Percentiles rank a stretch among this genome's conserved stretches.
phyloP scores from a whole-genome alignment of 2,888 invertebrate genomes.

The Digitonthophagus gazella region DNA sequence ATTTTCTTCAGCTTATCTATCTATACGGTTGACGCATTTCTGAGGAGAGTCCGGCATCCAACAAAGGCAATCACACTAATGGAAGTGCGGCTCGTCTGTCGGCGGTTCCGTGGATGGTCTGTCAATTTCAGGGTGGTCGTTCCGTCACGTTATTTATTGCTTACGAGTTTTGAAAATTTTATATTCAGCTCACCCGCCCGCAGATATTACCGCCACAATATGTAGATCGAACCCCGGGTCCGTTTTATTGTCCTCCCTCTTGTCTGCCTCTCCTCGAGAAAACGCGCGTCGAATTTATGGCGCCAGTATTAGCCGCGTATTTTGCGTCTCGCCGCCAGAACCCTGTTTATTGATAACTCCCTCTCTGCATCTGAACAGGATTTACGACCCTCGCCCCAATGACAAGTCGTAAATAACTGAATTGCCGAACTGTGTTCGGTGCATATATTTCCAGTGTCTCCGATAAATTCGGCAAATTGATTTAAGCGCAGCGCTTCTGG shows the following conservation, averaged over 20 bases:
- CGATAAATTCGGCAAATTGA: not conserved
- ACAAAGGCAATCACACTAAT: not conserved
- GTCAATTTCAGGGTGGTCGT: not conserved
- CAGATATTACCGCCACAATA: not conserved
- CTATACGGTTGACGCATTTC: not conserved
- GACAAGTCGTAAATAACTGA: not conserved
- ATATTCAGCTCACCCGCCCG: not conserved
- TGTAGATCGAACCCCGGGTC: not conserved
- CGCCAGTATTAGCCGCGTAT: not conserved
- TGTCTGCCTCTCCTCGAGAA: not conserved
- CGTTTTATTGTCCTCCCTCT: not conserved
- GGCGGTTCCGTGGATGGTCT: not conserved
- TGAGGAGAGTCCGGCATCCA: not conserved
- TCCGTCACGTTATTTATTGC: not conserved
- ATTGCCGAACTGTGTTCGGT: not conserved
- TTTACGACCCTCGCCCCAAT: not conserved
- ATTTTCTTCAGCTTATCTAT: not conserved
- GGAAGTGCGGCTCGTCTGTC: not conserved
- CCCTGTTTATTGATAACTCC: not conserved
- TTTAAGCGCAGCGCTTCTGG: not conserved
- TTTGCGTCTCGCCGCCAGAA: not conserved
- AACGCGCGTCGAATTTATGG: not conserved
- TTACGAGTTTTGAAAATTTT: not conserved
- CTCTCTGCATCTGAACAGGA: not conserved
- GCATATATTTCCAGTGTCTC: not conserved